Conservation (phyloP, 2,888 invertebrate species). For the Tryphoninae sp. region DNA sequence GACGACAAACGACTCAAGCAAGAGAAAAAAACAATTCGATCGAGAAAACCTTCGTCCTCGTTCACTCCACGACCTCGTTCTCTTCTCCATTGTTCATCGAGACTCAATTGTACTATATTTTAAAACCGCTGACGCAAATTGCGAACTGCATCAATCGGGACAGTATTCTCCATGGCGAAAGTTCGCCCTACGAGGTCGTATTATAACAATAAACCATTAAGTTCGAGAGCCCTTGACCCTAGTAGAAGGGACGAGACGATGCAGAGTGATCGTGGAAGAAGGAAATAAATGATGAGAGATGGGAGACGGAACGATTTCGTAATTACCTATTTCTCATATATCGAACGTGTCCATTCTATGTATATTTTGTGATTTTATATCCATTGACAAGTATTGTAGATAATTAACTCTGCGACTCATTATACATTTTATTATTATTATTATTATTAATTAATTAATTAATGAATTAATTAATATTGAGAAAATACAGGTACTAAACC, state of each 20-base stretch:
- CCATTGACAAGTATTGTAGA: slow-evolving; percentile 80
- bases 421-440: slow-evolving; percentile 75
- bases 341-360: slow-evolving; percentile 77
- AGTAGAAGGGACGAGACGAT: slow-evolving; percentile 5
- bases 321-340: slow-evolving; percentile 52
- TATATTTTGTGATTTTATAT: slow-evolving; percentile 82
- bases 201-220: slow-evolving; percentile 20
- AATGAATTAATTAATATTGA: slow-evolving; percentile 68
- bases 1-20: background rate
- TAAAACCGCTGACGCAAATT: slow-evolving; percentile 1
- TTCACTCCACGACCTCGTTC: slow-evolving; percentile 28
- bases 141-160: background rate
- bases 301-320: slow-evolving; percentile 45
- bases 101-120: slow-evolving; percentile 47
- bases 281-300: slow-evolving; percentile 33
- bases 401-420: slow-evolving; percentile 80
- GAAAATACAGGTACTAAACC: slow-evolving; percentile 70
- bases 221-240: slow-evolving; percentile 21
- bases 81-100: slow-evolving; percentile 14
- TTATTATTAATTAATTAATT: slow-evolving; percentile 72
- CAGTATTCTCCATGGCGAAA: slow-evolving; percentile 13
- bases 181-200: slow-evolving; percentile 5
- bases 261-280: slow-evolving; percentile 35
- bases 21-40: slow-evolving; percentile 4
- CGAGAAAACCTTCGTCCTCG: slow-evolving; percentile 37